Conservation (phyloP, 2,888 invertebrate genomes). For the Magallana nippona region DNA sequence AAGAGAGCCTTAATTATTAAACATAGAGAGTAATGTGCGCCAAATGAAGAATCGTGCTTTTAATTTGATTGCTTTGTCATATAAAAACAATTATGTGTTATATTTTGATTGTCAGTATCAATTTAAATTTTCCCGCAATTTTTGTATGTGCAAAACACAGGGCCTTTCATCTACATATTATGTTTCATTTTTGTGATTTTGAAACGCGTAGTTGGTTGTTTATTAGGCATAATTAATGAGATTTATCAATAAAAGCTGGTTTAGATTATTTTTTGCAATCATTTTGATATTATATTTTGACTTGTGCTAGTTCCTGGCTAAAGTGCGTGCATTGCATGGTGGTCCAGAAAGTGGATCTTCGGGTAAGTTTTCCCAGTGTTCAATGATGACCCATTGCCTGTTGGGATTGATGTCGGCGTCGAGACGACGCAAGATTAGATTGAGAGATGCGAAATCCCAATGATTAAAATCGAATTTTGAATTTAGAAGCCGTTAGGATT, state of each 20-base stretch:
- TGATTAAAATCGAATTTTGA: neutral
- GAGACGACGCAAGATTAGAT: neutral
- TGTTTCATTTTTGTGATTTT: neutral
- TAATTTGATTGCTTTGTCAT: no score
- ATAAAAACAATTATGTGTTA: no score
- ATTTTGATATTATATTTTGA: neutral
- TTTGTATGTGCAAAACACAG: neutral
- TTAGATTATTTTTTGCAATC: neutral
- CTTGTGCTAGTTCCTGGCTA: neutral
- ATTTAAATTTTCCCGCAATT: neutral
- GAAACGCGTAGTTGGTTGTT: no score
- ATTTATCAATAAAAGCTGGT: neutral
- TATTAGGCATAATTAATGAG: no score
- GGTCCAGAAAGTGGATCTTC: slow-evolving; percentile 79
- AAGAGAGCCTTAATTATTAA: no score
- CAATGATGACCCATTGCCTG: slow-evolving; percentile 64
- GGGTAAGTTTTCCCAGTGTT: slow-evolving; percentile 81
- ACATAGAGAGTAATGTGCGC: no score
- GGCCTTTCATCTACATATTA: neutral
- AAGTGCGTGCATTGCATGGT: slow-evolving; percentile 77
- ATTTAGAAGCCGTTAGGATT: neutral
- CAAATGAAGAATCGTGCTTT: no score
- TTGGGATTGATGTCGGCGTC: slow-evolving; percentile 47
- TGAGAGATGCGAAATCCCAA: neutral
- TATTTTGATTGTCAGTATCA: neutral